Percentiles rank a stretch among this genome's conserved stretches.
phyloP scores from a whole-genome alignment of 2,797 vertebrate genomes.

The Sebastes baramenuke region DNA sequence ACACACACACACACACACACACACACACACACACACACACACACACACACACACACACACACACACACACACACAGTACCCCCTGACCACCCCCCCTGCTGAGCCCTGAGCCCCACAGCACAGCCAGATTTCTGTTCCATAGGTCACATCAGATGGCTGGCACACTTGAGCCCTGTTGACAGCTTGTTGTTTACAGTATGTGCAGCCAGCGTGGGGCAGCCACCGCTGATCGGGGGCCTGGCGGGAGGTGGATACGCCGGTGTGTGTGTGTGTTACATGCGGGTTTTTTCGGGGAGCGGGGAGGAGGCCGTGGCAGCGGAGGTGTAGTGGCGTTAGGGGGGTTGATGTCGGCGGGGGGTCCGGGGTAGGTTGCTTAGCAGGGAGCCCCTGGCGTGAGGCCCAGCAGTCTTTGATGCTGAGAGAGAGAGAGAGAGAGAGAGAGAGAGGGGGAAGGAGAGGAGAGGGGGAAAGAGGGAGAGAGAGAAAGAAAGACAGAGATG shows the following conservation, averaged over 20 bases:
- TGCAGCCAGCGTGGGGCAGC: slow-evolving; percentile 87
- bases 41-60: background rate
- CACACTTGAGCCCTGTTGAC: slow-evolving; percentile 87
- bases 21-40: background rate
- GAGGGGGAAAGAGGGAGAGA: slow-evolving; percentile 6
- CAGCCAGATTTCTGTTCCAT: slow-evolving; percentile 75
- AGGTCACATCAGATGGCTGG: slow-evolving; percentile 79
- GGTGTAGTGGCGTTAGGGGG: slow-evolving; percentile 55
- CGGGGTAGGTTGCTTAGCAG: slow-evolving; percentile 70
- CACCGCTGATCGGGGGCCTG: slow-evolving; percentile 58
- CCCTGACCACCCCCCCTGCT: slow-evolving; percentile 53
- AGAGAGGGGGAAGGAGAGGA: background rate
- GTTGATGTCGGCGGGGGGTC: slow-evolving; percentile 72
- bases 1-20: background rate
- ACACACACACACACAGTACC: slow-evolving; percentile 7
- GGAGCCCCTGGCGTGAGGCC: slow-evolving; percentile 82
- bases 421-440: slow-evolving; percentile 34
- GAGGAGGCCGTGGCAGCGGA: slow-evolving; percentile 24
- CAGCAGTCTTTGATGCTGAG: slow-evolving; percentile 83
- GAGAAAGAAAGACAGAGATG: slow-evolving; percentile 61
- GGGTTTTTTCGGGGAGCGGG: slow-evolving; percentile 11
- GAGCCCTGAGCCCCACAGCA: slow-evolving; percentile 57
- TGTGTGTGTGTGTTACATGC: slow-evolving; percentile 31
- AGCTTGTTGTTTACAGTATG: slow-evolving; percentile 92
- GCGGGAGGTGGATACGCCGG: slow-evolving; percentile 59